phyloP scores from a whole-genome alignment of 2,113 vertebrate genomes.

The Phasianus colchicus region DNA sequence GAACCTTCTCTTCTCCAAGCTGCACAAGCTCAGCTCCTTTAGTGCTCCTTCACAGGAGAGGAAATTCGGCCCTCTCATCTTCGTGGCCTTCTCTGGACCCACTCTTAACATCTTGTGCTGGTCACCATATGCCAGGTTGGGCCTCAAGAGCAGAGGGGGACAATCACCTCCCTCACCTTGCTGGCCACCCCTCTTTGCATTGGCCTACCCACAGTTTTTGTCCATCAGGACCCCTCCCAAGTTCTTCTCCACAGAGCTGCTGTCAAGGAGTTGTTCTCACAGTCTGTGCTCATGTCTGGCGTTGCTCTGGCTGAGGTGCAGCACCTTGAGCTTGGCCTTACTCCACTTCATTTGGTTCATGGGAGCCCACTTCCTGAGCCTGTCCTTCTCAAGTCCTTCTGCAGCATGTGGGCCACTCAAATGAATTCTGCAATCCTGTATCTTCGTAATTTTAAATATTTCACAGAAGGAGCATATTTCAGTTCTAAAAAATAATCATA shows the following conservation, averaged over 20 bases:
- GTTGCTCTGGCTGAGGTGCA: background rate
- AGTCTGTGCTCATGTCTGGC: too few relatives aligned
- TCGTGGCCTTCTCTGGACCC: background rate
- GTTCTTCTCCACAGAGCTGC: background rate
- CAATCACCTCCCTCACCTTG: background rate
- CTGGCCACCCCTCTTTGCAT: background rate
- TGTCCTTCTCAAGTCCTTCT: background rate
- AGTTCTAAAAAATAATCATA: background rate
- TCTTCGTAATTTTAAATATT: constrained; percentile 2
- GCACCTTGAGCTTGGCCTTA: too few relatives aligned
- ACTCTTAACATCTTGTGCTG: background rate
- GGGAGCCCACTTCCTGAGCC: too few relatives aligned
- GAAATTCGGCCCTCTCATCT: background rate
- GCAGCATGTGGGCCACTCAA: background rate
- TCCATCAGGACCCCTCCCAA: background rate
- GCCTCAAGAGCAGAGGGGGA: background rate
- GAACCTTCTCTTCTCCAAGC: too few relatives aligned
- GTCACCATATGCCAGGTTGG: background rate
- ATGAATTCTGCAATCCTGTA: constrained; percentile 15
- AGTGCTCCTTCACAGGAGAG: background rate
- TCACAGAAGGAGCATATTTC: background rate
- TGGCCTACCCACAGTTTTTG: background rate
- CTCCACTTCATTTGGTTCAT: background rate
- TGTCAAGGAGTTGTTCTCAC: too few relatives aligned
- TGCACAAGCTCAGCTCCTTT: background rate